Percentiles rank a stretch among this genome's conserved stretches.
Evolutionary conservation across 2,113 vertebrate genomes (phyloP).

Genomic region (Origma solitaria): DNA sequence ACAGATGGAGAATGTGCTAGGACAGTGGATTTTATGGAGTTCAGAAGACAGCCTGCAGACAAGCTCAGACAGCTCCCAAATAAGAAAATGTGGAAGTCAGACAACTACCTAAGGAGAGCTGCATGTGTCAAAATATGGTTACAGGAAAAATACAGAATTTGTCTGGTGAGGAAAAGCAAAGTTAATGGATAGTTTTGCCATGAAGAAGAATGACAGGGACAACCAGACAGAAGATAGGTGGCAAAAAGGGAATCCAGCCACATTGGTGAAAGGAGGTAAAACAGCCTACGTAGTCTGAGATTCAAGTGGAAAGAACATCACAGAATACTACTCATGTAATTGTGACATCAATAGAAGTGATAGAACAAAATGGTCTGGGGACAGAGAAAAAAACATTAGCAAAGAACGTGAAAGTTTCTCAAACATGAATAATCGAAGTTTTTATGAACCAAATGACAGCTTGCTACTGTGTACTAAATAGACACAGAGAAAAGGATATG

Average conservation of each 20-base stretch:
- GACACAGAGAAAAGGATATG: background rate
- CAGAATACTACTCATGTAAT: background rate
- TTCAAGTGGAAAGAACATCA: background rate
- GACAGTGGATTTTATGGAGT: background rate
- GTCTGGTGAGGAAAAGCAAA: background rate
- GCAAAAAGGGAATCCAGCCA: background rate
- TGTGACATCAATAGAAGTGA: background rate
- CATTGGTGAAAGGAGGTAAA: rapidly evolving
- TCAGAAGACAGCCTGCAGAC: background rate
- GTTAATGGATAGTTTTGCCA: background rate
- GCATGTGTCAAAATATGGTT: background rate
- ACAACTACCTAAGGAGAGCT: background rate
- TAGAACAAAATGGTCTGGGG: background rate
- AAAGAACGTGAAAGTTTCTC: background rate
- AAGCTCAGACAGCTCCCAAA: background rate
- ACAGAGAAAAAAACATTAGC: background rate
- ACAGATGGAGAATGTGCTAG: background rate
- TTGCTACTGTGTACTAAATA: background rate
- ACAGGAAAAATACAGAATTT: background rate
- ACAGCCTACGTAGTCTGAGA: background rate
- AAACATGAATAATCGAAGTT: background rate
- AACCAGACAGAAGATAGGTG: background rate
- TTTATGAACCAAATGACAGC: background rate
- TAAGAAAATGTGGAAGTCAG: background rate
- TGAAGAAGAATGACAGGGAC: background rate